These are phyloP conservation scores for Platerodrilus igneus DNA, from an alignment of 2,888 invertebrate species.

Conservation along the genomic window DNA sequence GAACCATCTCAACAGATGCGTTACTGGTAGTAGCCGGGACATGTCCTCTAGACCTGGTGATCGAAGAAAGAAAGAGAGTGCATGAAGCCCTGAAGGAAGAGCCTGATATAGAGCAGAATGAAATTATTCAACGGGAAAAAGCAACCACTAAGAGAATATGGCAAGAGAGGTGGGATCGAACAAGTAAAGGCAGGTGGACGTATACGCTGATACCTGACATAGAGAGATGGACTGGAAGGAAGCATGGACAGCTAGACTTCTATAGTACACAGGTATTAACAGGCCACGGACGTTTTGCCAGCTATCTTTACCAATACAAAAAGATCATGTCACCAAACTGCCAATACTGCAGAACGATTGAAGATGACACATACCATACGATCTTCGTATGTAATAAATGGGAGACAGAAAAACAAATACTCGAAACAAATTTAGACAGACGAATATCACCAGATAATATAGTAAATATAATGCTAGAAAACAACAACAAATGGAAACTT, in stretches of 20 bases:
- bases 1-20: not conserved
- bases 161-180: conserved; percentile 4
- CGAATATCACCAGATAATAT: not conserved
- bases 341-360: not conserved
- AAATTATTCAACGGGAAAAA: too few species aligned
- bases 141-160: not conserved
- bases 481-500: not conserved
- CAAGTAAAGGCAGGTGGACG: conserved; percentile 11
- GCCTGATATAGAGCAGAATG: too few species aligned
- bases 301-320: not conserved
- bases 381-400: conserved; percentile 1
- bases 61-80: not conserved
- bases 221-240: conserved; percentile 2
- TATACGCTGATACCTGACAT: conserved; percentile 4
- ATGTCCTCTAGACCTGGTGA: not conserved
- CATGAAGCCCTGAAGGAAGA: not conserved
- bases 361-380: not conserved
- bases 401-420: not conserved
- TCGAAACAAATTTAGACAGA: too few species aligned
- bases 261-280: conserved; percentile 3
- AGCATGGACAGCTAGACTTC: conserved; percentile 10
- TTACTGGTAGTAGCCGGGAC: not conserved
- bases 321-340: not conserved
- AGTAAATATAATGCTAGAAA: not conserved
- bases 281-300: conserved; percentile 1